These are phyloP conservation scores for Burhinus bistriatus DNA, from an alignment of 2,113 vertebrate species.

Conservation along the genomic window DNA sequence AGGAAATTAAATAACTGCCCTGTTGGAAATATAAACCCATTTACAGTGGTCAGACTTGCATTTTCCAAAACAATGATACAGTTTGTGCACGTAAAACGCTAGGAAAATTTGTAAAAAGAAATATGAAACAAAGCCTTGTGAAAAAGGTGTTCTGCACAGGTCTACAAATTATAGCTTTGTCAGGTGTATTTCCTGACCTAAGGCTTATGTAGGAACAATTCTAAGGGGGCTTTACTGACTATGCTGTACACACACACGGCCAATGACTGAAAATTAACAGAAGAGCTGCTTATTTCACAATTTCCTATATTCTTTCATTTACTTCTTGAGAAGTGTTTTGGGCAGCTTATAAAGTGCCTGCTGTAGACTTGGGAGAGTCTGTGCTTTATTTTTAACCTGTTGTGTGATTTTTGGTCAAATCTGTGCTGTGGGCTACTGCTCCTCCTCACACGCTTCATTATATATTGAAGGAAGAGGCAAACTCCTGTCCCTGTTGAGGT, in stretches of 20 bases:
- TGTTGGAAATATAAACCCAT: conserved; percentile 87
- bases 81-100: conserved; percentile 44
- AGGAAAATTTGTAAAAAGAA: conserved; percentile 42
- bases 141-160: not conserved
- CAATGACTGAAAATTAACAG: not conserved
- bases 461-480: not conserved
- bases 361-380: not conserved
- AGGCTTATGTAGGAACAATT: not conserved
- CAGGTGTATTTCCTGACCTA: conserved; percentile 45
- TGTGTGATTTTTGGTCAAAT: not conserved
- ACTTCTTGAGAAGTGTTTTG: not conserved
- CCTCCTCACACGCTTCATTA: not conserved
- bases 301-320: not conserved
- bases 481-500: not conserved
- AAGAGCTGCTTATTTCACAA: not conserved
- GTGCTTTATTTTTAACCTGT: not conserved
- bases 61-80: conserved; percentile 75
- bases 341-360: not conserved
- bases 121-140: conserved; percentile 26
- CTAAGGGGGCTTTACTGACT: not conserved
- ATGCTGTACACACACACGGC: not conserved
- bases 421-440: not conserved
- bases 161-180: not conserved
- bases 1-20: conserved; percentile 89
- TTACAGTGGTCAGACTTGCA: conserved; percentile 81